Evolutionary conservation across 1,140 invertebrate species (phyloP).

Genomic region (Orussus abietinus): DNA sequence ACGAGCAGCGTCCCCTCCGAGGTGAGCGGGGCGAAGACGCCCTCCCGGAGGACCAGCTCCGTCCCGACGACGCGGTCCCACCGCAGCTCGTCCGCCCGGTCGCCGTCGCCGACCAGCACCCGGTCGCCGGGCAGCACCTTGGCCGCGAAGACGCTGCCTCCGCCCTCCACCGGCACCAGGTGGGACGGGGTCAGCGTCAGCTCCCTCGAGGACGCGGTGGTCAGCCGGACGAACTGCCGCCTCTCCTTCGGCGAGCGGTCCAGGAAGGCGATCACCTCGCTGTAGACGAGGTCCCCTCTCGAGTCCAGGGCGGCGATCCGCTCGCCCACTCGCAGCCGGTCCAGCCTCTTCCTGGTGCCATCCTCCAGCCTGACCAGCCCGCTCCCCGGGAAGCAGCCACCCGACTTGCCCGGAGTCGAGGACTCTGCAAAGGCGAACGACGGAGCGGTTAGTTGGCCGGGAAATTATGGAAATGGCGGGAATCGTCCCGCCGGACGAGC

Average conservation of each 20-base stretch:
- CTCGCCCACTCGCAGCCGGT: slow-evolving; percentile 73
- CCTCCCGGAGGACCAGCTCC: slow-evolving; percentile 57
- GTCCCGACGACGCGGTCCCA: slow-evolving; percentile 63
- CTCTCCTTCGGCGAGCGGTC: slow-evolving; percentile 69
- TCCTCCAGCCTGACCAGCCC: slow-evolving; percentile 58
- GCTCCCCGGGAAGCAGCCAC: slow-evolving; percentile 74
- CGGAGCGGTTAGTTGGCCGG: slow-evolving; percentile 1
- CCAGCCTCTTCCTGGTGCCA: slow-evolving; percentile 55
- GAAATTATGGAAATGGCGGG: no score
- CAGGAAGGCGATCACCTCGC: slow-evolving; percentile 86
- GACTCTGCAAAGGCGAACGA: slow-evolving; percentile 73
- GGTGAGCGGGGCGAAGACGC: slow-evolving; percentile 90
- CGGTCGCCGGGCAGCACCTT: slow-evolving; percentile 54
- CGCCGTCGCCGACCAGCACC: slow-evolving; percentile 52
- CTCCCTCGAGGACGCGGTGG: slow-evolving; percentile 64
- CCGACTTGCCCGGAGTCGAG: slow-evolving; percentile 75
- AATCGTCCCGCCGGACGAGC: slow-evolving; percentile 4
- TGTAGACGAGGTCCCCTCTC: slow-evolving; percentile 68
- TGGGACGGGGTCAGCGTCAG: slow-evolving; percentile 84
- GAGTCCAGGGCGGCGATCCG: slow-evolving; percentile 70
- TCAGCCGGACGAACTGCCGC: slow-evolving; percentile 68
- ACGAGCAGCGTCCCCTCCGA: slow-evolving; percentile 82
- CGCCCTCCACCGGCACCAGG: slow-evolving; percentile 59
- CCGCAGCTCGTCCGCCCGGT: slow-evolving; percentile 38
- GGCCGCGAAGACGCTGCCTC: slow-evolving; percentile 59